These are phyloP conservation scores for Drosophila suboccidentalis DNA, from an alignment of 2,888 invertebrate genomes.

Conservation along the genomic window DNA sequence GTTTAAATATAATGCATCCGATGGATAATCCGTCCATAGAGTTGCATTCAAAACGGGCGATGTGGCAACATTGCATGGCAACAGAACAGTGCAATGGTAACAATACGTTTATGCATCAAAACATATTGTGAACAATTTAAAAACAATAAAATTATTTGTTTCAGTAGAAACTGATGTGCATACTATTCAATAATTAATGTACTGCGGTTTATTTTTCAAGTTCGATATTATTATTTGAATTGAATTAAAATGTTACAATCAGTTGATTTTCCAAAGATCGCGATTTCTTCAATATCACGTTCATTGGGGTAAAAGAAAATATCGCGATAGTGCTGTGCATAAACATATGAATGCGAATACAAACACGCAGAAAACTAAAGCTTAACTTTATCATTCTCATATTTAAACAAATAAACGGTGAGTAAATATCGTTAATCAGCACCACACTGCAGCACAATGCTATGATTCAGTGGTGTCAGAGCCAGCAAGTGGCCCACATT, in stretches of 20 bases:
- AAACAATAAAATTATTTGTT: no score
- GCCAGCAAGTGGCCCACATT: constrained; percentile 52
- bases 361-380: constrained; percentile 62
- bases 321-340: constrained; percentile 31
- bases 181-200: not conserved
- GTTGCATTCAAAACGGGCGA: constrained; percentile 26
- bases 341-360: constrained; percentile 42
- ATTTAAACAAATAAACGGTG: constrained; percentile 81
- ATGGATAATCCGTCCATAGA: constrained; percentile 15
- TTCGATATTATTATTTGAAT: not conserved
- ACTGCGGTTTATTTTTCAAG: not conserved
- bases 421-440: constrained; percentile 77
- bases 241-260: not conserved
- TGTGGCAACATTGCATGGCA: constrained; percentile 45
- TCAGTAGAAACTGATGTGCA: not conserved
- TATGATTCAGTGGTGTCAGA: constrained; percentile 63
- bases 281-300: constrained; percentile 4
- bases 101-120: constrained; percentile 33
- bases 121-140: not conserved
- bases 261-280: not conserved
- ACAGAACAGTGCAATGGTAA: constrained; percentile 44
- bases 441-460: constrained; percentile 46
- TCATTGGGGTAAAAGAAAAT: not conserved
- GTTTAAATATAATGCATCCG: constrained; percentile 26
- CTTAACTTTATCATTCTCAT: constrained; percentile 76